Conservation (phyloP, 2,888 invertebrate genomes). For the Trichopria drosophilae region DNA sequence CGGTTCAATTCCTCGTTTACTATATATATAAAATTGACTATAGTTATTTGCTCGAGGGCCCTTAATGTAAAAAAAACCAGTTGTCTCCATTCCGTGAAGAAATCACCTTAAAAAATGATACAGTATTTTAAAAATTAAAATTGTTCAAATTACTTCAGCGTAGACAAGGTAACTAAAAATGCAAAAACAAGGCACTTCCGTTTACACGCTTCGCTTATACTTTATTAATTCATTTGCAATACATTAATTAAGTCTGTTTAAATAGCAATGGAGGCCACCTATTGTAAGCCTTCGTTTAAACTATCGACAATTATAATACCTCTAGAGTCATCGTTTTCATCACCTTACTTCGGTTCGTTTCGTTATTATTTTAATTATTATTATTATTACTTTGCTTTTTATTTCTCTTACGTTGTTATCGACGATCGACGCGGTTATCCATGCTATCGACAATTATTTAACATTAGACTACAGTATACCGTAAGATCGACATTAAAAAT, state of each 20-base stretch:
- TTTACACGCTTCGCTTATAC: constrained; percentile 57
- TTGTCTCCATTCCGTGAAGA: no score
- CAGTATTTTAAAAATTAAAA: no score
- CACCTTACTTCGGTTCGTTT: constrained; percentile 30
- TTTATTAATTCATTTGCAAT: constrained; percentile 58
- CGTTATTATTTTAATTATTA: constrained; percentile 22
- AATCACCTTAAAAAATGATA: no score
- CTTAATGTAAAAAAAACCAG: no score
- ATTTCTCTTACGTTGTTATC: constrained; percentile 42
- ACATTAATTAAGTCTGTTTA: constrained; percentile 59
- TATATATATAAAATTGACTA: no score
- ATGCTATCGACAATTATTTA: constrained; percentile 43
- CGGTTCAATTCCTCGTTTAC: no score
- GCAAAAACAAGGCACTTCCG: no score
- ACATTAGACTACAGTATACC: constrained; percentile 49
- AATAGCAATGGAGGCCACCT: constrained; percentile 56
- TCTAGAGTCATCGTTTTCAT: constrained; percentile 44
- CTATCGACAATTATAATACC: constrained; percentile 55
- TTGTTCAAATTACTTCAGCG: no score
- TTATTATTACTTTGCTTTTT: constrained; percentile 21
- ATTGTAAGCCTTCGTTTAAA: constrained; percentile 54
- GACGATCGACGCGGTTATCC: constrained; percentile 45
- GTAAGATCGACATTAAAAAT: constrained; percentile 55
- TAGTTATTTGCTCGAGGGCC: no score
- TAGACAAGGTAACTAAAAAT: no score